phyloP scores from a whole-genome alignment of 1,140 invertebrate species.

The Bradysia coprophila region DNA sequence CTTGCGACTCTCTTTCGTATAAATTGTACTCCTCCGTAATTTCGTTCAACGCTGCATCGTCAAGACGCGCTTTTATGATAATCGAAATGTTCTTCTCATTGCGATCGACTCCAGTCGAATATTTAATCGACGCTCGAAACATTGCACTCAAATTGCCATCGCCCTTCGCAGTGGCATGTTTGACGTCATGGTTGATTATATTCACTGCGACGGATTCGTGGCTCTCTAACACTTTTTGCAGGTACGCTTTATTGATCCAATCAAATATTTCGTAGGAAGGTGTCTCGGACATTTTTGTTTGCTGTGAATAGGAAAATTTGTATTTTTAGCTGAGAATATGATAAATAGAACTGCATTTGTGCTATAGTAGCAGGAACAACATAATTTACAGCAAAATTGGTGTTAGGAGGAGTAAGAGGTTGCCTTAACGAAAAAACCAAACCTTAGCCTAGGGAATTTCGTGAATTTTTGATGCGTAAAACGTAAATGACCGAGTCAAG shows the following conservation, averaged over 20 bases:
- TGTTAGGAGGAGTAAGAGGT: too few species aligned
- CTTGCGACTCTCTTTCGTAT: constrained; percentile 4
- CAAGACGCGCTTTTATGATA: constrained; percentile 6
- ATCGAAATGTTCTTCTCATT: constrained; percentile 1
- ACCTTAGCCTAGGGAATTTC: too few species aligned
- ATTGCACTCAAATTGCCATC: not conserved
- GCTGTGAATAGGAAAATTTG: not conserved
- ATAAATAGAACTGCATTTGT: too few species aligned
- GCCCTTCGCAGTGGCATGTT: not conserved
- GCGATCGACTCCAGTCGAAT: not conserved
- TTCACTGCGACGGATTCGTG: not conserved
- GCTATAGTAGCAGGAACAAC: too few species aligned
- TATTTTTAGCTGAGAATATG: too few species aligned
- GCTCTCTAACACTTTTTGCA: not conserved
- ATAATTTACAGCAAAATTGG: too few species aligned
- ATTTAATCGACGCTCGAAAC: not conserved
- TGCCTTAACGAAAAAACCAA: too few species aligned
- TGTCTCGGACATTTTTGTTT: not conserved
- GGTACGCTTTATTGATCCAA: not conserved
- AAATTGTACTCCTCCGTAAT: constrained; percentile 5
- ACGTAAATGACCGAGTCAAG: too few species aligned
- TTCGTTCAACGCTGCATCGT: constrained; percentile 3
- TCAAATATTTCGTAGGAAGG: not conserved
- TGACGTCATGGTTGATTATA: not conserved
- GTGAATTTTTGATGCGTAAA: too few species aligned